phyloP scores from a whole-genome alignment of 2,888 invertebrate species.

The Branchellion lobata region DNA sequence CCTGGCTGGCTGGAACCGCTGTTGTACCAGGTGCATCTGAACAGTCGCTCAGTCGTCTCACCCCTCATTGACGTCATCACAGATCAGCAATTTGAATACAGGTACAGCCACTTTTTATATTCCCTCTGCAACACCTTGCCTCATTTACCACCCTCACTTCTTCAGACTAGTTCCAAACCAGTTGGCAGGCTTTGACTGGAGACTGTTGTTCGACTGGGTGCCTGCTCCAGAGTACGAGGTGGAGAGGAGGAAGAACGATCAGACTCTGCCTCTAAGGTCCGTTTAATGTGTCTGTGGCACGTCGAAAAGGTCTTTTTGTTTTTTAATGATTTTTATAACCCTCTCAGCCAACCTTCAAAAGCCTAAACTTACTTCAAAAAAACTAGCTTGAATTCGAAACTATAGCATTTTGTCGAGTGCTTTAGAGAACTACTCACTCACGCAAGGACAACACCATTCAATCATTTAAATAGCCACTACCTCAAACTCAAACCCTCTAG shows the following conservation, averaged over 20 bases:
- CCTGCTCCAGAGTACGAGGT: conserved; percentile 95
- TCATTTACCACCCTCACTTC: too few relatives aligned
- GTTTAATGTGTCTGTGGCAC: too few relatives aligned
- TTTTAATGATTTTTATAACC: too few relatives aligned
- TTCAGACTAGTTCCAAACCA: conserved; percentile 27
- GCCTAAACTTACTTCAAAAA: too few relatives aligned
- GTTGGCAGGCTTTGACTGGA: conserved; percentile 98
- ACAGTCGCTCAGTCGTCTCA: conserved; percentile 86
- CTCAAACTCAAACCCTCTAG: too few relatives aligned
- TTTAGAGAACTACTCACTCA: too few relatives aligned
- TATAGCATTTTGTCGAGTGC: too few relatives aligned
- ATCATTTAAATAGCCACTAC: too few relatives aligned
- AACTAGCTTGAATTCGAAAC: too few relatives aligned
- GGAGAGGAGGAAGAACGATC: conserved; percentile 85
- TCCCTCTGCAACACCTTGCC: background rate
- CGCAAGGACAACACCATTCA: too few relatives aligned
- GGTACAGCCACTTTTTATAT: background rate
- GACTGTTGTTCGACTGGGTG: conserved; percentile 98
- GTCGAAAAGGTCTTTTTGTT: too few relatives aligned
- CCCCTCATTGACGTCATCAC: conserved; percentile 99
- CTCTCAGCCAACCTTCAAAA: too few relatives aligned
- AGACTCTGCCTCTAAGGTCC: conserved; percentile 80
- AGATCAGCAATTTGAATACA: conserved; percentile 97
- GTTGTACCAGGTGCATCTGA: conserved; percentile 83
- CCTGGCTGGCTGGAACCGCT: conserved; percentile 97